Evolutionary conservation across 2,888 invertebrate genomes (phyloP), one percentile per base, ranked within the genome.

Genomic region (Noctua pronuba): DNA sequence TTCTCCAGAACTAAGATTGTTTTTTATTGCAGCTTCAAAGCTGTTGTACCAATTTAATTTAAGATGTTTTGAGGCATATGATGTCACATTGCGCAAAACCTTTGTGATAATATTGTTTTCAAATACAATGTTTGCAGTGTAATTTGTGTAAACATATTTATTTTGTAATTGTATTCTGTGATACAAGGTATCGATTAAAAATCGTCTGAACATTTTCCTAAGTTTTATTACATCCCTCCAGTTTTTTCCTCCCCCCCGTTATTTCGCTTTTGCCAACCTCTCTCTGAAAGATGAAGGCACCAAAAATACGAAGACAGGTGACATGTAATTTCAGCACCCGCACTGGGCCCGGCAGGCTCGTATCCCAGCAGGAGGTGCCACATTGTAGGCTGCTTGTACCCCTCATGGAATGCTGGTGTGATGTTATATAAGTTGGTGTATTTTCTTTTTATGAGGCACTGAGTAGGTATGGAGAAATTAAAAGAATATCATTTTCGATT

Each of bases 131-230:
- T 13, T 41, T 49, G n/a, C 7, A 31, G 31, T 35, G 18, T 52
- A 6, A 44, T 68, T 46, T 66, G 21, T 67, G 66, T 60, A 28
- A 72, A 68, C 3, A 69, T 70, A 77, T 79, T 60, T 60, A 52
- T 80, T 67, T 58, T 73, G 16, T 84, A 80, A 64, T 49, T 65
- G 73, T 77, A 79, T 76, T 87, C 85, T 86, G 85, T 86, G 85
- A 86, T 86, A 85, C 55, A 75, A 73, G 18, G 49, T 72, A 64
- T 65, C 38, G 68, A 85, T 84, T 74, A 83, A 86, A 84, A 73
- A 78, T 77, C 60, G 11, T 67, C 38, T 38, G 24, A 31, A 31
- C 5, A 70, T 55, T 52, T 55, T 44, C 38, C 8, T n/a, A 28
- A 4, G 79, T 81, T 78, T 81, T 58, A 49, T 67, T 83, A 35